phyloP scores from a whole-genome alignment of 1,140 invertebrate species.

The Ceratina japonica region DNA sequence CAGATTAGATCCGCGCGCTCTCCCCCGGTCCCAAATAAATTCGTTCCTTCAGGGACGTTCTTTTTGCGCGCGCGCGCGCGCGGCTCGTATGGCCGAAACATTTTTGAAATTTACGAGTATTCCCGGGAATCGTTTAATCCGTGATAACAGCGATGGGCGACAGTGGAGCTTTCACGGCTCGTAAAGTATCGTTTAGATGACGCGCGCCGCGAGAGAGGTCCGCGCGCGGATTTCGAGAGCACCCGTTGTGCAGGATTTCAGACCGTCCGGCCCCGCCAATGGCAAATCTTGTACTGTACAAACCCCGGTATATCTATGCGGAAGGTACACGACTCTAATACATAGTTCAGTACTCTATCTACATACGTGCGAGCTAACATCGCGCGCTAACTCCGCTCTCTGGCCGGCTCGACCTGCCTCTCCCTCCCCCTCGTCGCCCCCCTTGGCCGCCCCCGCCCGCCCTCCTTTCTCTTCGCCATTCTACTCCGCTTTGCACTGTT shows the following conservation, averaged over 20 bases:
- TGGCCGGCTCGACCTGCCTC: constrained; percentile 20
- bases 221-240: constrained; percentile 52
- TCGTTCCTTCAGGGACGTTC: too few relatives aligned
- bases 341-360: constrained; percentile 75
- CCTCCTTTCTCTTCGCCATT: constrained; percentile 12
- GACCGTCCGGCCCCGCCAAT: constrained; percentile 54
- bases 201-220: constrained; percentile 8
- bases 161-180: constrained; percentile 30
- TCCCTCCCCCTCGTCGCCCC: constrained; percentile 21
- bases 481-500: constrained; percentile 17
- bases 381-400: constrained; percentile 65
- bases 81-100: constrained; percentile 17
- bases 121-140: constrained; percentile 17
- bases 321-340: constrained; percentile 74
- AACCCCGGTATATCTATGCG: constrained; percentile 69
- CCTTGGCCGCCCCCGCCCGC: constrained; percentile 6
- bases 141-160: neutral
- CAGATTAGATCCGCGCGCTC: too few relatives aligned
- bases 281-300: constrained; percentile 73
- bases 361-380: constrained; percentile 73
- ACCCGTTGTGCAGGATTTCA: constrained; percentile 65
- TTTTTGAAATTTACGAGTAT: constrained; percentile 31
- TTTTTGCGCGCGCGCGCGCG: neutral
- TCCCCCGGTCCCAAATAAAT: constrained; percentile 23
- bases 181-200: constrained; percentile 49